Evolutionary conservation across 2,113 vertebrate genomes (phyloP).

Genomic region (Stegostoma tigrinum): DNA sequence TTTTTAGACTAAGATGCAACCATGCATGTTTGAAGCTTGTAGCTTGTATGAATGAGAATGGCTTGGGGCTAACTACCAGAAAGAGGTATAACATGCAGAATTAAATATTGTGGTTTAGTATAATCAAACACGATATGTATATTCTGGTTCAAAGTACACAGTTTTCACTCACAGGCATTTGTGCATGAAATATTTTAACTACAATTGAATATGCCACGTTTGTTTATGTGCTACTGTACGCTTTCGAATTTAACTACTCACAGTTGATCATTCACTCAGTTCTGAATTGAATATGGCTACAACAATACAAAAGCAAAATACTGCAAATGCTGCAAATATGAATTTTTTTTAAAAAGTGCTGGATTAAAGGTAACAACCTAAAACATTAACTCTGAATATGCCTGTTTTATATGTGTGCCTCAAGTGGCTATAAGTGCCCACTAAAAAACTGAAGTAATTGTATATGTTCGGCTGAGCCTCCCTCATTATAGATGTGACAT

Average conservation of each 20-base stretch:
- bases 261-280: neutral
- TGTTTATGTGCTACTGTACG: neutral
- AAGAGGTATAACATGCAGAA: conserved; percentile 5
- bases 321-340: neutral
- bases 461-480: neutral
- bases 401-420: neutral
- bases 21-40: neutral
- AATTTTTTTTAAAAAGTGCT: neutral
- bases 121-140: neutral
- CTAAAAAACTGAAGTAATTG: neutral
- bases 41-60: neutral
- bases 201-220: neutral
- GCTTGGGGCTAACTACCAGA: neutral
- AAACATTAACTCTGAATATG: neutral
- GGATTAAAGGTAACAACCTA: neutral
- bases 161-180: neutral
- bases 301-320: neutral
- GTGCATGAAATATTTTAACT: neutral
- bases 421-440: neutral
- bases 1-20: neutral
- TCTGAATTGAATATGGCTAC: neutral
- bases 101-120: neutral
- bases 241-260: neutral
- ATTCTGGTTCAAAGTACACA: neutral
- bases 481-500: neutral